phyloP scores from a whole-genome alignment of 2,888 invertebrate species.

The Thecophora atra region DNA sequence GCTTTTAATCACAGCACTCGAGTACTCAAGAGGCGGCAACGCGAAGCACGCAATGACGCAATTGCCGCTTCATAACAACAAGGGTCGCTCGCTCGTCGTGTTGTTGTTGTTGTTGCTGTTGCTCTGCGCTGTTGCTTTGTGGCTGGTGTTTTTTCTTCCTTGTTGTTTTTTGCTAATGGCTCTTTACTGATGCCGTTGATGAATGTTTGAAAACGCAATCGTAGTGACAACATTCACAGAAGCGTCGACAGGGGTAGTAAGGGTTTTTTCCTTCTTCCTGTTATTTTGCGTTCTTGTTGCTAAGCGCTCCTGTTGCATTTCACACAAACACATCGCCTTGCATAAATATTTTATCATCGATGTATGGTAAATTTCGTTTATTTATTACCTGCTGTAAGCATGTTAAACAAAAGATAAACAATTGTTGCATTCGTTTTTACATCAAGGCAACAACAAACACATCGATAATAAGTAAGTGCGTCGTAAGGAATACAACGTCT shows the following conservation, averaged over 20 bases:
- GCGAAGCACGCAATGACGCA: not conserved
- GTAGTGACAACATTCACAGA: conserved; percentile 9
- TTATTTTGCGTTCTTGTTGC: conserved; percentile 4
- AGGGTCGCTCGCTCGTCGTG: not conserved
- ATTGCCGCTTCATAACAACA: not conserved
- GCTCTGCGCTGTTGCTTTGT: no score
- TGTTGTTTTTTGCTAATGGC: not conserved
- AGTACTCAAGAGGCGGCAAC: conserved; percentile 9
- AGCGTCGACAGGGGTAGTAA: not conserved
- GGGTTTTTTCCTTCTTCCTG: not conserved
- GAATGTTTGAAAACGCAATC: conserved; percentile 1
- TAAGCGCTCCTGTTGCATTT: not conserved
- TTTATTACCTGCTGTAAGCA: conserved; percentile 1
- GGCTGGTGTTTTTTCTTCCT: no score
- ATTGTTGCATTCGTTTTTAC: conserved; percentile 11
- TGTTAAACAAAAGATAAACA: conserved; percentile 2
- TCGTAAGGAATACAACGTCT: conserved; percentile 24
- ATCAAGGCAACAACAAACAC: not conserved
- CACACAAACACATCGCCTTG: not conserved
- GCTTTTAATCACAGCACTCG: conserved; percentile 19
- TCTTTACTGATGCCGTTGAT: not conserved
- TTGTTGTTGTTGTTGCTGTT: conserved; percentile 7
- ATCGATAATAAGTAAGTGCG: no score
- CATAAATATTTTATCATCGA: no score
- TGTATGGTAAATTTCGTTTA: no score